Evolutionary conservation across 53 echinoderm and acorn worm species (phyloP), one percentile per base, ranked within the genome.

Genomic region (Holothuria leucospilota): DNA sequence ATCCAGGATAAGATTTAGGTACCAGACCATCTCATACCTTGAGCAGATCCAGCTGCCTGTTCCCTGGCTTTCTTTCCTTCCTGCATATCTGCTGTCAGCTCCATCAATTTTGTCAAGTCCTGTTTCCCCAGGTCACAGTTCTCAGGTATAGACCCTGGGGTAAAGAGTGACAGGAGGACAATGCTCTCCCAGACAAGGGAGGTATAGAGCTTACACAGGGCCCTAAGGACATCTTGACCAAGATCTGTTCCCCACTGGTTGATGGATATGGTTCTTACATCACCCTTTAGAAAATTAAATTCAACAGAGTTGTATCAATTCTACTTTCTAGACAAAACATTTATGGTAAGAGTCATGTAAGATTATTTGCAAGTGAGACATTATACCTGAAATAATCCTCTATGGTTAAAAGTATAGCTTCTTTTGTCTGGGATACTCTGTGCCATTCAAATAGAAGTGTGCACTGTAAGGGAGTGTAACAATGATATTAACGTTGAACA

Each of bases 131-230:
- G 90, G 52, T 97, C 93, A 64, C 94, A 97, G 56, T 90, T 91
- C 20, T 97, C 95, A 2, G 98, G 95, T n/a, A 97, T 90, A 15
- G 95, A 90, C 15, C 95, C 95, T 1, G 98, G 98, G 58, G 98
- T 97, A 85, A 95, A 97, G 59, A 97, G 93, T 12, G 95, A 95
- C 58, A 97, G 65, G 25, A 97, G 92, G 34, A 97, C 93, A 38
- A 95, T 97, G 81, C 98, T 97, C 85, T 97, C 98, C 98, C 98
- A 97, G 51, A 97, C 98, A 74, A 97, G 86, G 56, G 98, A 95
- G 63, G 95, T 95, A 86, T 97, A 97, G n/a, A 97, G 92, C 86
- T 95, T 90, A 65, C 98, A 95, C 21, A 97, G 86, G 75, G 93
- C 95, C 52, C 85, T 86, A 51, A 97, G 86, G 6, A 97, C 98